phyloP scores from a whole-genome alignment of 1,140 invertebrate species.

The Argopecten irradians region DNA sequence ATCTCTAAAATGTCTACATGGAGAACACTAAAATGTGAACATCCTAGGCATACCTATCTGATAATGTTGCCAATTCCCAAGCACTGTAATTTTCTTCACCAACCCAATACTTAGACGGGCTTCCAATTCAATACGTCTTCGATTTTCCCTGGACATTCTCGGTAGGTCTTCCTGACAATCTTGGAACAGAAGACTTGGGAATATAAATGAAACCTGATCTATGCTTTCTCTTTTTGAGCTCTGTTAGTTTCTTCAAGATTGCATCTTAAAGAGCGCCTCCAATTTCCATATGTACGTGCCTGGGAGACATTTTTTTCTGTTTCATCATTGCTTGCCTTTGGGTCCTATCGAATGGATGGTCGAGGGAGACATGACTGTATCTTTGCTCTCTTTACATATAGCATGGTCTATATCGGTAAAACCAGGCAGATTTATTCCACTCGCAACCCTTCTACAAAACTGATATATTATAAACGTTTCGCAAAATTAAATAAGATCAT shows the following conservation, averaged over 20 bases:
- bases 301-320: background rate
- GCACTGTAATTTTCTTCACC: background rate
- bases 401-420: no score
- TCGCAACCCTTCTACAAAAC: no score
- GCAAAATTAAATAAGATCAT: no score
- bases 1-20: no score
- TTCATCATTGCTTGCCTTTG: background rate
- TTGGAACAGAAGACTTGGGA: background rate
- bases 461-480: no score
- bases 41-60: background rate
- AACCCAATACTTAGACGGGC: background rate
- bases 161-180: background rate
- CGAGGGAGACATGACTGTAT: background rate
- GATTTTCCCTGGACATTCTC: background rate
- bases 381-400: background rate
- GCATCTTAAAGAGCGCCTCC: background rate
- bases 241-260: background rate
- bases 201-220: background rate
- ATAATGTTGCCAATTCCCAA: background rate
- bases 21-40: no score
- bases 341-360: background rate
- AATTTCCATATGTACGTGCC: background rate
- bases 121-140: background rate
- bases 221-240: background rate
- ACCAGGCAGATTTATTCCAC: background rate